Conservation (phyloP, 1,140 invertebrate species). For the Drosophila pachea region DNA sequence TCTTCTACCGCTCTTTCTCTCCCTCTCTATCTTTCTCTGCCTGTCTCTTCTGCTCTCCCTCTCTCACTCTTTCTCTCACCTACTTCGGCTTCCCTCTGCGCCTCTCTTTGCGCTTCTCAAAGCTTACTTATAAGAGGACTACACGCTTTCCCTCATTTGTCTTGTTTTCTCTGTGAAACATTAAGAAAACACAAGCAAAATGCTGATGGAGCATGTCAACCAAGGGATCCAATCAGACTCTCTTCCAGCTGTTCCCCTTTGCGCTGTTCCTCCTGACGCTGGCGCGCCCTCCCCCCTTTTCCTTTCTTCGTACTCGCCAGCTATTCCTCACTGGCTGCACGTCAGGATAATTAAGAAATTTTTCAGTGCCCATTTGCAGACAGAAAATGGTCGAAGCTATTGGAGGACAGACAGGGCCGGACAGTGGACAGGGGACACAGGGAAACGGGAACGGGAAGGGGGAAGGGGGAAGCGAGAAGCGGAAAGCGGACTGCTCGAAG, state of each 20-base stretch:
- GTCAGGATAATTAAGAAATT: constrained; percentile 76
- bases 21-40: too few relatives aligned
- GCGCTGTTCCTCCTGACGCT: too few relatives aligned
- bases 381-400: not conserved
- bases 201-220: constrained; percentile 58
- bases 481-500: constrained; percentile 19
- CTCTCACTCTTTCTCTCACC: too few relatives aligned
- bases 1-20: too few relatives aligned
- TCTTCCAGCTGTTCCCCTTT: not conserved
- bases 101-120: constrained; percentile 1
- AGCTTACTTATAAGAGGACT: not conserved
- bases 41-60: too few relatives aligned
- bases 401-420: too few relatives aligned
- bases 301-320: not conserved
- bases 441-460: too few relatives aligned
- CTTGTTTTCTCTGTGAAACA: constrained; percentile 61
- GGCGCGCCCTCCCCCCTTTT: not conserved
- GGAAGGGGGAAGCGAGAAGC: too few relatives aligned
- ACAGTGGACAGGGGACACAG: too few relatives aligned
- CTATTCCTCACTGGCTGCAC: constrained; percentile 38
- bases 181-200: constrained; percentile 46
- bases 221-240: not conserved
- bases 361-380: constrained; percentile 58
- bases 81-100: not conserved
- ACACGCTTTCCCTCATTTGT: constrained; percentile 48